These are phyloP conservation scores for Amyelois transitella DNA, from an alignment of 1,140 invertebrate genomes.

Conservation along the genomic window DNA sequence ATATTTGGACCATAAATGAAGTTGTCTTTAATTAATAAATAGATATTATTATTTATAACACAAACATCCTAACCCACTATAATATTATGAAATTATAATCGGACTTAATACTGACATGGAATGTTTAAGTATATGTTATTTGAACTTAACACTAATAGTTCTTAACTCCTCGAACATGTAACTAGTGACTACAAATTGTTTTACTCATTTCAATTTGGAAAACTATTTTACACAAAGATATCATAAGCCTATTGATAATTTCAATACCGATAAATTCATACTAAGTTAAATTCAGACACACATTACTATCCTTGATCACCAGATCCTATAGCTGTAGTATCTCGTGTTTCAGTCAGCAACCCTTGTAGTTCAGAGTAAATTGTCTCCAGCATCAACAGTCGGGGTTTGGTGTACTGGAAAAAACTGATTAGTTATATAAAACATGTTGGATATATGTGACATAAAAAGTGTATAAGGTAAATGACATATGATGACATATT, in stretches of 20 bases:
- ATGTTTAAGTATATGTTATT: too few species aligned
- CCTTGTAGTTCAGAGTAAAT: slow-evolving; percentile 50
- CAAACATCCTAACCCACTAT: too few species aligned
- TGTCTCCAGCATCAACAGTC: slow-evolving; percentile 48
- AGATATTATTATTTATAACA: too few species aligned
- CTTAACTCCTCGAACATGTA: neutral
- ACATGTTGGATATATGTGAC: neutral
- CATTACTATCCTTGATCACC: slow-evolving; percentile 33
- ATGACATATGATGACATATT: neutral
- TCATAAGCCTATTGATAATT: too few species aligned
- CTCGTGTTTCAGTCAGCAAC: slow-evolving; percentile 24
- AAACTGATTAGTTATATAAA: neutral
- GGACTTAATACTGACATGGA: too few species aligned
- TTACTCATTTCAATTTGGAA: neutral
- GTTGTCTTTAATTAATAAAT: too few species aligned
- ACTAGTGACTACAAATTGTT: neutral
- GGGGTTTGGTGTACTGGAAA: slow-evolving; percentile 60
- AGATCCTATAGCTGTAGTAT: slow-evolving; percentile 21
- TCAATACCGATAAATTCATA: too few species aligned
- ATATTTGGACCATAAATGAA: too few species aligned
- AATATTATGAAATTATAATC: too few species aligned
- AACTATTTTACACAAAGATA: neutral
- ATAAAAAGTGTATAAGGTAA: neutral
- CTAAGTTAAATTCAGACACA: neutral
- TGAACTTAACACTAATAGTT: too few species aligned